phyloP scores from a whole-genome alignment of 2,113 vertebrate genomes.

The Chitala chitala region DNA sequence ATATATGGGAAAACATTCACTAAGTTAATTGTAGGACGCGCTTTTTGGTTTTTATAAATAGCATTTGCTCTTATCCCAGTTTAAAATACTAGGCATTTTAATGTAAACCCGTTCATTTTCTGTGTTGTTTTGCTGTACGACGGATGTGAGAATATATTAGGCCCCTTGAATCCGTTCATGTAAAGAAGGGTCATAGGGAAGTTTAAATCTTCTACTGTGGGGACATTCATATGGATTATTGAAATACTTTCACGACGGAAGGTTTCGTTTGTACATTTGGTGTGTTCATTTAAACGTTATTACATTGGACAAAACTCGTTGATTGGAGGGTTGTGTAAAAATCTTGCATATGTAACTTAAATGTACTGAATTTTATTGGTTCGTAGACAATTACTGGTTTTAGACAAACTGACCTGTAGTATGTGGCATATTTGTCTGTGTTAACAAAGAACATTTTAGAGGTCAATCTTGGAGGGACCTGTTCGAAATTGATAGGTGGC shows the following conservation, averaged over 20 bases:
- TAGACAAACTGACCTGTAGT: not conserved
- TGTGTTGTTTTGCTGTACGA: not conserved
- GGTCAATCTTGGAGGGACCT: conserved; percentile 44
- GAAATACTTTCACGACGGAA: not conserved
- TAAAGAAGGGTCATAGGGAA: not conserved
- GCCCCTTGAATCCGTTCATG: not conserved
- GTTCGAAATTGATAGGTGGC: conserved; percentile 52
- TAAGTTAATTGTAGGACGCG: no score
- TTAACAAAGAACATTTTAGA: conserved; percentile 38
- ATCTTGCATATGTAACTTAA: not conserved
- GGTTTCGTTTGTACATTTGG: not conserved
- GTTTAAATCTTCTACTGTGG: not conserved
- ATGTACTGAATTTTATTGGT: not conserved
- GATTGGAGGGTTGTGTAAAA: not conserved
- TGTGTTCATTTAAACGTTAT: not conserved
- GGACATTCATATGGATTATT: not conserved
- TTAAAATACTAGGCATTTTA: not conserved
- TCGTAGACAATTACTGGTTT: not conserved
- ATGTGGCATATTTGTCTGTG: not conserved
- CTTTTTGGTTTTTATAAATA: no score
- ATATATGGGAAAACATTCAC: no score
- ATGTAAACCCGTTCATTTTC: no score
- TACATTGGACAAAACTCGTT: not conserved
- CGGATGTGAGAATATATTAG: not conserved
- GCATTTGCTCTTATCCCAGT: no score